Evolutionary conservation across 92 coral and sea anemone species (phyloP), one percentile per base, ranked within the genome.

Genomic region (Umimayanthus chanpuru): DNA sequence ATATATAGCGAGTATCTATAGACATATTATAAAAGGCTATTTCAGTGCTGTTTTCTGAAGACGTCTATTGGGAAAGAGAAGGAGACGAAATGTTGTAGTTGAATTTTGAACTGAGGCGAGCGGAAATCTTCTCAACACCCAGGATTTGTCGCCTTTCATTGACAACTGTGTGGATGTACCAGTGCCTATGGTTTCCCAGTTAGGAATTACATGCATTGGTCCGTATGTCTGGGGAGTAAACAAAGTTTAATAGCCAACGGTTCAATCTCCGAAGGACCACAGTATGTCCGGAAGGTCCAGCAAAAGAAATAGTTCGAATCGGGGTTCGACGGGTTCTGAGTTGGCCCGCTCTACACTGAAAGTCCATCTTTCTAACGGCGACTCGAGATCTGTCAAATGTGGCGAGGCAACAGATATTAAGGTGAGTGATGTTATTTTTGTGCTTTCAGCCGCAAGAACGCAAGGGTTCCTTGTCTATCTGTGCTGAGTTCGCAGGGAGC

Each of bases 361-460:
- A 91, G 99, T 97, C 72, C 89, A 92, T 55, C 96, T 97, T 26
- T 94, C 99, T 29, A 97, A 97, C 84, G 99, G 98, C 56, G 99
- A 96, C 73, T 95, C 98, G 44, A 89, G 99, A 86, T 93, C 98
- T 73, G 97, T 97, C 12, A 97, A 97, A 90, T 97, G 96, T 61
- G 98, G 99, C 74, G 99, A 97, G 83, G 95, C 97, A 6, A 97
- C 99, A 50, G 99, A 97, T 81, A 90, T 97, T 32, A 97, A 97
- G 98, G 99, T 95, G 70, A 40, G 93, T 38, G 10, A 43, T 85
- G n/a, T 82, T 41, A 71, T 81, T 56, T 78, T 73, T 80, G 6
- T 76, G 44, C 29, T 40, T 71, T 76, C 11, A 20, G 8, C 41
- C n/a, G 55, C 32, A 73, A 41, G 16, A 23, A 18, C 43, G n/a